Base-by-base conservation (phyloP, 2,888 invertebrate genomes). In the Drosophila antonietae region DNA sequence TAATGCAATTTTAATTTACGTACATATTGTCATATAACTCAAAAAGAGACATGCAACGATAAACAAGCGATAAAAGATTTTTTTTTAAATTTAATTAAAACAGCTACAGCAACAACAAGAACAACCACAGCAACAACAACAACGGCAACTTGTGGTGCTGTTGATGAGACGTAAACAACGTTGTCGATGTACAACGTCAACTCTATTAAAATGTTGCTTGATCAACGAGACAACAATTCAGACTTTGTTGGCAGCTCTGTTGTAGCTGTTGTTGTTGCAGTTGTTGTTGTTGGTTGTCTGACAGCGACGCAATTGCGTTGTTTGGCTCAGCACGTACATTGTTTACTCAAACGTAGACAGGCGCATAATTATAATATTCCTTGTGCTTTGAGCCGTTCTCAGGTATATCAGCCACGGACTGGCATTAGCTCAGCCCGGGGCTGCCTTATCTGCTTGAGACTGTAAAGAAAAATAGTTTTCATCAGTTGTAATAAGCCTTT, bases 21-120 rank as follows among this genome's bases (percentile, higher is more conserved):
- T 71, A 73, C 78, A 80, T 75, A 83, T 80, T 86, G 81, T 86
- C 87, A 80, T 81, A 81, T 75, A 82, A 79, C 72, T 83, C 74
- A 74, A 71, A 71, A 73, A 59, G 65, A 49, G 68, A 65, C 71
- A 68, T 75, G 70, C 83, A 64, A 55, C 81, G 87, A 88, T 89
- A 89, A 80, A 84, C 83, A 84, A 84, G 77, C 83, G 77, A 84
- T 84, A 86, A 78, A 86, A 86, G 84, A 83, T 84, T 79, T 83
- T 85, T 86, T 87, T 87, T 73, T 75, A 90, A 88, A 90, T 83
- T 90, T 84, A 86, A 88, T 89, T 83, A 88, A 83, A 82, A 73
- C 80, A 80, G 80, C 81, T 81, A 81, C 77, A 72, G 18, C 53
- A 65, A 62, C 69, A 37, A 56, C 77, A 72, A 20, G 51, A 65